Evolutionary conservation across 1,140 invertebrate genomes (phyloP).

Genomic region (Glomeris maerens): DNA sequence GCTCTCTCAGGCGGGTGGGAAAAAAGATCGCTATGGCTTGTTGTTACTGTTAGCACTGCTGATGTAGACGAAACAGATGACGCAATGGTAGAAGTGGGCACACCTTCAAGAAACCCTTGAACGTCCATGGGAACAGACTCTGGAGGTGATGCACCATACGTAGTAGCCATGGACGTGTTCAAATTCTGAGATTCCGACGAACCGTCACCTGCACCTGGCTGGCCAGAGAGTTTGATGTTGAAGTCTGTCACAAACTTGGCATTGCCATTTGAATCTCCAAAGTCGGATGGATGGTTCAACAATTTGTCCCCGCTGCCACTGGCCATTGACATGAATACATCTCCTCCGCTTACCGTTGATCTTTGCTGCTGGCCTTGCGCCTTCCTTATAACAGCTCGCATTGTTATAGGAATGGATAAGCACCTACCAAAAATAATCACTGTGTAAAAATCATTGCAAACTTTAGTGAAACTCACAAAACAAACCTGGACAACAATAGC

Average conservation of each 20-base stretch:
- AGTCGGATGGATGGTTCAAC: not conserved
- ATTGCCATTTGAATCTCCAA: not conserved
- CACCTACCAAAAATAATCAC: constrained; percentile 37
- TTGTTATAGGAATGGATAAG: constrained; percentile 78
- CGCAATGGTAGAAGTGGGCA: too few species aligned
- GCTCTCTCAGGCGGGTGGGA: constrained; percentile 3
- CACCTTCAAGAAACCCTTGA: not conserved
- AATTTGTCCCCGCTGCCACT: constrained; percentile 6
- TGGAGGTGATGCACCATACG: not conserved
- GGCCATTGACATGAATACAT: constrained; percentile 1
- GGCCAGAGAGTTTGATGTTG: constrained; percentile 2
- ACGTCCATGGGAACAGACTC: not conserved
- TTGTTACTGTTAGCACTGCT: not conserved
- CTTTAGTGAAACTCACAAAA: too few species aligned
- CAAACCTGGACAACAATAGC: too few species aligned
- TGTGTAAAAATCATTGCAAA: too few species aligned
- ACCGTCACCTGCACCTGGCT: not conserved
- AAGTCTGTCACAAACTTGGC: constrained; percentile 10
- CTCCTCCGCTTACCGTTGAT: not conserved
- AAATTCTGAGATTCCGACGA: not conserved
- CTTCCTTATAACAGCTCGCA: constrained; percentile 53
- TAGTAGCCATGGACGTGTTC: not conserved
- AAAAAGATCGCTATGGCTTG: constrained; percentile 1
- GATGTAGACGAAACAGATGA: not conserved
- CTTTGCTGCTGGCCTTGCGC: constrained; percentile 19